A percentile compares a stretch with the other conserved stretches of the same genome.
Evolutionary conservation across 2,113 vertebrate species (phyloP).

Genomic region (Gavialis gangeticus): DNA sequence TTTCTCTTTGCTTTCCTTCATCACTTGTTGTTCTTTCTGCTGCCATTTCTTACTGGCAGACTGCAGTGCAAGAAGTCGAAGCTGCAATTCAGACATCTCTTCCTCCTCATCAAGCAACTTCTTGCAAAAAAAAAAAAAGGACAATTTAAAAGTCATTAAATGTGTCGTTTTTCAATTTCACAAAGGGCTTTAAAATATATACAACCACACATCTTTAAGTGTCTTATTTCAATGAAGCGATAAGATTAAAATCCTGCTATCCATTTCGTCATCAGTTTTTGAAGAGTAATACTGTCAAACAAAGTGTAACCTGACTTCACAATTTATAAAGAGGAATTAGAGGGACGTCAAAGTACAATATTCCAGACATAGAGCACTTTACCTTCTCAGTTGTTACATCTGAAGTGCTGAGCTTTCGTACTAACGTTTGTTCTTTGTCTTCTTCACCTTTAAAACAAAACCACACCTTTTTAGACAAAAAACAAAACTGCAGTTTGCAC

Average conservation of each 20-base stretch:
- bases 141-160: constrained; percentile 16
- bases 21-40: constrained; percentile 95
- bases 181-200: background rate
- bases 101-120: constrained; percentile 91
- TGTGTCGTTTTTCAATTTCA: background rate
- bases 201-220: background rate
- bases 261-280: accelerated
- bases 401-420: constrained; percentile 74
- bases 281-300: background rate
- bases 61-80: constrained; percentile 95
- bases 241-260: background rate
- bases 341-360: background rate
- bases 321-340: background rate
- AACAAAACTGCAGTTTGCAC: background rate
- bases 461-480: background rate
- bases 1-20: constrained; percentile 96
- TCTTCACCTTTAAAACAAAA: constrained; percentile 78
- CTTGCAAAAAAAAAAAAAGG: constrained; percentile 64
- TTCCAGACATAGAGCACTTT: background rate
- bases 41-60: constrained; percentile 99
- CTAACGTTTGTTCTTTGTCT: constrained; percentile 80
- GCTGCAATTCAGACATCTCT: constrained; percentile 94
- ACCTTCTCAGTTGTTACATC: constrained; percentile 82
- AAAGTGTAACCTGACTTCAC: background rate
- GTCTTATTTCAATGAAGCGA: background rate